Evolutionary conservation across 2,113 vertebrate species (phyloP).

Genomic region (Micromys minutus): DNA sequence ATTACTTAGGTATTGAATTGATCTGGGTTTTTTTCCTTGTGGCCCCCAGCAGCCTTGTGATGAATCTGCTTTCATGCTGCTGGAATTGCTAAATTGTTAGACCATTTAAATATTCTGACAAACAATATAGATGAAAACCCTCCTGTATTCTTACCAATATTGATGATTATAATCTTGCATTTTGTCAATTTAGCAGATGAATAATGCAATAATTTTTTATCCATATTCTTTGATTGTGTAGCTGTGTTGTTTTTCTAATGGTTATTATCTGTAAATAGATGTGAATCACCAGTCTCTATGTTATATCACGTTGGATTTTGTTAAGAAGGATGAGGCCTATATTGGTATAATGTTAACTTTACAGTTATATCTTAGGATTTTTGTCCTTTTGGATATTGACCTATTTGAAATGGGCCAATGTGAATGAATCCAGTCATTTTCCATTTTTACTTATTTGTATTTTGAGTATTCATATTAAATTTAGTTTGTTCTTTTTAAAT

Average conservation of each 20-base stretch:
- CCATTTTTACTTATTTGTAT: not conserved
- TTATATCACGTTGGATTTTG: not conserved
- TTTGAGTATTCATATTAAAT: not conserved
- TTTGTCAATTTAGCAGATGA: conserved; percentile 39
- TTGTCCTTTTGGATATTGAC: conserved; percentile 1
- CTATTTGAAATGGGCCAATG: conserved; percentile 11
- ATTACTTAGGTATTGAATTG: conserved; percentile 4
- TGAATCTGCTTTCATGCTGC: not conserved
- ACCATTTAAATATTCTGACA: not conserved
- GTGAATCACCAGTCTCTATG: not conserved
- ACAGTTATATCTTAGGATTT: not conserved
- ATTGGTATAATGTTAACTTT: not conserved
- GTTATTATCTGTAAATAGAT: not conserved
- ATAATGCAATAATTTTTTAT: conserved; percentile 7
- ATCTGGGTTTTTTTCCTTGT: not conserved
- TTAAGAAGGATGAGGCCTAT: not conserved
- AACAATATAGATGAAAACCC: not conserved
- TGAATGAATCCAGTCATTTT: not conserved
- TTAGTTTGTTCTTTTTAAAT: not conserved
- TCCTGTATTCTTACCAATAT: not conserved
- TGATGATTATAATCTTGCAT: not conserved
- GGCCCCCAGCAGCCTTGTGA: not conserved
- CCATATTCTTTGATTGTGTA: not conserved
- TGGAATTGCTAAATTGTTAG: conserved; percentile 12
- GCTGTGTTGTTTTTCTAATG: not conserved